These are phyloP conservation scores for Morpho helenor DNA, from an alignment of 2,888 invertebrate genomes.

Conservation along the genomic window DNA sequence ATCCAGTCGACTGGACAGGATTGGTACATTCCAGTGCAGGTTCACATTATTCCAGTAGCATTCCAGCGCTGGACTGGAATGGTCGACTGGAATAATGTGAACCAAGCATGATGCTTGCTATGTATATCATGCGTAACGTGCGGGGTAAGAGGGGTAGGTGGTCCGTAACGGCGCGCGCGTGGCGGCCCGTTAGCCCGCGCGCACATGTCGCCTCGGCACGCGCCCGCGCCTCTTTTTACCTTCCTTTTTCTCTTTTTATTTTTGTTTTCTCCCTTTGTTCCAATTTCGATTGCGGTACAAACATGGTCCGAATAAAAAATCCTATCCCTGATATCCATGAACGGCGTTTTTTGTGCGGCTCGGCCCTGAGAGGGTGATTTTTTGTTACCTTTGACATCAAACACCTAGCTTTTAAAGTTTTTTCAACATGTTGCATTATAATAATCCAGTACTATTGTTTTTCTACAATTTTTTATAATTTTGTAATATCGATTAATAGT, in stretches of 20 bases:
- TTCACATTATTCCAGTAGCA: no score
- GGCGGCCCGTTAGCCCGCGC: conserved; percentile 57
- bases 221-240: conserved; percentile 68
- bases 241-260: conserved; percentile 59
- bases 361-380: conserved; percentile 2
- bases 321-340: conserved; percentile 17
- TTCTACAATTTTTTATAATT: no score
- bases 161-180: conserved; percentile 60
- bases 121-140: conserved; percentile 31
- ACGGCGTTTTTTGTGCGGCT: conserved; percentile 8
- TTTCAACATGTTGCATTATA: background rate
- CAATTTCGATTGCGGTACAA: conserved; percentile 41
- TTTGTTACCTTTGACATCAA: conserved; percentile 7
- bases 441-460: no score
- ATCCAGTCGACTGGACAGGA: no score
- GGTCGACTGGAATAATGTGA: no score
- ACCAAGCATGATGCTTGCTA: no score
- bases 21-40: no score
- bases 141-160: conserved; percentile 14
- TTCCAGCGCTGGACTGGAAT: no score
- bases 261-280: conserved; percentile 69
- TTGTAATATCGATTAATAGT: no score
- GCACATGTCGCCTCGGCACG: conserved; percentile 77
- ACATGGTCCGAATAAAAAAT: conserved; percentile 29
- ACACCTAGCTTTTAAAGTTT: conserved; percentile 3